These are phyloP conservation scores for Hirudo medicinalis DNA, from an alignment of 1,140 invertebrate genomes.

Conservation along the genomic window DNA sequence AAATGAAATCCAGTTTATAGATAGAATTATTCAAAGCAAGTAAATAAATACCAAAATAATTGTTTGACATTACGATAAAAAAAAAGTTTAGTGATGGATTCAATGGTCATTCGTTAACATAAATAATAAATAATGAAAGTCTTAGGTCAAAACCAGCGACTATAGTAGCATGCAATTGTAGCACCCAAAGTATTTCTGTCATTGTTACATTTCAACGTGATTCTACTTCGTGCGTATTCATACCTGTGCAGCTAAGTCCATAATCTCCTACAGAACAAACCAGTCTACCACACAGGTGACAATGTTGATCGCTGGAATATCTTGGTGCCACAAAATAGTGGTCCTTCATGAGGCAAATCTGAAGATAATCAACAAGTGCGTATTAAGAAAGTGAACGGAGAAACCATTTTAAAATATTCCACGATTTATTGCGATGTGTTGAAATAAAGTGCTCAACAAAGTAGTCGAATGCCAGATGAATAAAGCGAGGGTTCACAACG, in stretches of 20 bases:
- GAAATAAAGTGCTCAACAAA: too few relatives aligned
- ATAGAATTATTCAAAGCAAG: too few relatives aligned
- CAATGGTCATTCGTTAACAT: not conserved
- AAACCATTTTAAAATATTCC: not conserved
- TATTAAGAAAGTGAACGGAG: not conserved
- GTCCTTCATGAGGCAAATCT: not conserved
- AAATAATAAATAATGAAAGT: not conserved
- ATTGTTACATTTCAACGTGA: too few relatives aligned
- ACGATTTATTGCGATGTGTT: too few relatives aligned
- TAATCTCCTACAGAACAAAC: constrained; percentile 3
- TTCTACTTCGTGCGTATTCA: too few relatives aligned
- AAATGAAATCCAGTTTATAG: too few relatives aligned
- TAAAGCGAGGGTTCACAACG: too few relatives aligned
- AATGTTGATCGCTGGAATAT: not conserved
- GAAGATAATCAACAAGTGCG: not conserved
- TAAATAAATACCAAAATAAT: too few relatives aligned
- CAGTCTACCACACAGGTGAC: not conserved
- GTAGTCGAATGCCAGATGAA: too few relatives aligned
- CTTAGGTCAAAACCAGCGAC: not conserved
- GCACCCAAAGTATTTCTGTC: not conserved
- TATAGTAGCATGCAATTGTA: not conserved
- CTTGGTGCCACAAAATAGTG: not conserved
- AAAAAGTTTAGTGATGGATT: not conserved
- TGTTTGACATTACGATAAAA: not conserved
- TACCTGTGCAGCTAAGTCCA: too few relatives aligned